Conservation (phyloP, 2,113 vertebrate species). For the Azemiops feae region DNA sequence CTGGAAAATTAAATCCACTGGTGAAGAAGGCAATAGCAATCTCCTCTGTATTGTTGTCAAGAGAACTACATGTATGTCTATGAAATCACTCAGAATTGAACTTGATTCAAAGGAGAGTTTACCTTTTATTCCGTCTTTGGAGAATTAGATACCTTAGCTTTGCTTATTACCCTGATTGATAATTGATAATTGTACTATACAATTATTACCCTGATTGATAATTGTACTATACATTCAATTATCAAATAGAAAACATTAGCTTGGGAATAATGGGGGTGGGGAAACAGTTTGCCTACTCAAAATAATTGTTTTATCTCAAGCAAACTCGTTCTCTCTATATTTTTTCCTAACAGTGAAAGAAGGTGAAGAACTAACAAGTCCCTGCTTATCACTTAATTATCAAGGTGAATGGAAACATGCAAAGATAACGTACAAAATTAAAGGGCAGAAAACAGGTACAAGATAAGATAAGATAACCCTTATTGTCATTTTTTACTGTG, state of each 20-base stretch:
- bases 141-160: neutral
- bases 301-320: neutral
- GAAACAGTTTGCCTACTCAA: neutral
- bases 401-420: slow-evolving; percentile 83
- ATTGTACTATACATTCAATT: neutral
- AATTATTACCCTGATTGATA: neutral
- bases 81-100: neutral
- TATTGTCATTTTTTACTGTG: too few species aligned
- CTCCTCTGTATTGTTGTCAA: neutral
- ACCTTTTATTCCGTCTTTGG: neutral
- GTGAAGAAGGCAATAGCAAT: neutral
- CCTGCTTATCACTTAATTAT: slow-evolving; percentile 84
- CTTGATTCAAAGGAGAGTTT: neutral
- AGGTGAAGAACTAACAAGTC: slow-evolving; percentile 80
- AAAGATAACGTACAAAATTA: slow-evolving; percentile 81
- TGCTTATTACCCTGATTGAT: neutral
- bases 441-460: slow-evolving; percentile 86
- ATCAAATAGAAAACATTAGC: neutral
- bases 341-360: slow-evolving; percentile 69
- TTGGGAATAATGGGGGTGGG: neutral
- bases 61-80: neutral
- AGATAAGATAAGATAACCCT: neutral
- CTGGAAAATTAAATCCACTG: neutral
- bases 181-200: too few species aligned
- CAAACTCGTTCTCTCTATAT: neutral